Conservation (phyloP, 2,797 vertebrate genomes). For the Chiroxiphia lanceolata region DNA sequence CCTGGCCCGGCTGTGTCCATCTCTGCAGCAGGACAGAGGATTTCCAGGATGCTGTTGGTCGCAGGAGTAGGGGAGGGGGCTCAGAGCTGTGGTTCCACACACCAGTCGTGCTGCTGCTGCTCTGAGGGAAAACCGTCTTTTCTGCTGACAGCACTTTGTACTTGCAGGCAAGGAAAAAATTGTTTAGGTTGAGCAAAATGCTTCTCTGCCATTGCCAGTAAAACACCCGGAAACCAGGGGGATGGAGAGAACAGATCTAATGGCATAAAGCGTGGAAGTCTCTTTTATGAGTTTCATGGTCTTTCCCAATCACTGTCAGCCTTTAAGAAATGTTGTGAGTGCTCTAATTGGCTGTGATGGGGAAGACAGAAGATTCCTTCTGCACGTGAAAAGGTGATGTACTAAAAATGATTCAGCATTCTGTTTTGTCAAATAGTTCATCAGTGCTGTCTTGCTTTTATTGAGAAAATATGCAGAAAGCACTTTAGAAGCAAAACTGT, state of each 20-base stretch:
- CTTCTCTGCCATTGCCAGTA: neutral
- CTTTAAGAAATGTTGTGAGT: neutral
- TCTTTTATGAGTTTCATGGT: neutral
- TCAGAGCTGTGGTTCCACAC: neutral
- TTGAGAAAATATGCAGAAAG: neutral
- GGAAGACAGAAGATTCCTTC: neutral
- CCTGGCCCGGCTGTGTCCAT: neutral
- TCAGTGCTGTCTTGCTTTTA: neutral
- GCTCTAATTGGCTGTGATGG: neutral
- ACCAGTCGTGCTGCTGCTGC: neutral
- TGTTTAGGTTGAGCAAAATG: neutral
- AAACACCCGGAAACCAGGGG: neutral
- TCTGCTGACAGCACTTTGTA: neutral
- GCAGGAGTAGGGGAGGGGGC: neutral
- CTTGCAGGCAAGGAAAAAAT: neutral
- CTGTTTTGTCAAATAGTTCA: slow-evolving; percentile 17
- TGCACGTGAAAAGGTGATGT: neutral
- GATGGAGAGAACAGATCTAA: neutral
- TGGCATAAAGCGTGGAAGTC: neutral
- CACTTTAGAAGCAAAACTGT: neutral
- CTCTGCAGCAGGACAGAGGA: neutral
- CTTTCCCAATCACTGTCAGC: neutral
- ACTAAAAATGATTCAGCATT: neutral
- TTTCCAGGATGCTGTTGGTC: neutral
- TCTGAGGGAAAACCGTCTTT: neutral